phyloP scores from a whole-genome alignment of 2,888 invertebrate species.

The Heterodera filipjevi region DNA sequence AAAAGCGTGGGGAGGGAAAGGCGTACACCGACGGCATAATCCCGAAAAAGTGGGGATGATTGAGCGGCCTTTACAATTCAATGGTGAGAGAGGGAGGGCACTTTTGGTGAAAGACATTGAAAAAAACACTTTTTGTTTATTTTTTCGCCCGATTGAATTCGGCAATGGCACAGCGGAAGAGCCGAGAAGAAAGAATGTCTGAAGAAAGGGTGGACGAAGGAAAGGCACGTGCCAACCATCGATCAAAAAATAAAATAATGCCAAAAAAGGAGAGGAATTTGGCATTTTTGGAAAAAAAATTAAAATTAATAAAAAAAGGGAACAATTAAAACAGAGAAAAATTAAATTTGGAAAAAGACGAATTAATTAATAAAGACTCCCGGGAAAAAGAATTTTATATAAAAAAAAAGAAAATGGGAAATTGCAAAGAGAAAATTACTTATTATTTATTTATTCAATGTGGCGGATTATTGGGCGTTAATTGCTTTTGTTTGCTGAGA shows the following conservation, averaged over 20 bases:
- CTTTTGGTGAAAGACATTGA: not conserved
- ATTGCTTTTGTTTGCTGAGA: conserved; percentile 4
- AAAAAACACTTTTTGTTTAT: conserved; percentile 5
- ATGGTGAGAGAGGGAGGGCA: not conserved
- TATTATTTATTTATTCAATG: not conserved
- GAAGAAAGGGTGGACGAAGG: not conserved
- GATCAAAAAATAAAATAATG: too few species aligned
- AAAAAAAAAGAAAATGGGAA: not conserved
- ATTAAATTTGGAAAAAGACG: not conserved
- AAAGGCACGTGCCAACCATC: not conserved
- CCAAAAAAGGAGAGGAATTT: too few species aligned
- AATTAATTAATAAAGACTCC: conserved; percentile 13
- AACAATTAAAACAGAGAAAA: too few species aligned
- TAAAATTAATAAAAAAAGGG: too few species aligned
- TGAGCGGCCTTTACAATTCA: not conserved
- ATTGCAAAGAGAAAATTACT: not conserved
- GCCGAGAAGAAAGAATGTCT: not conserved
- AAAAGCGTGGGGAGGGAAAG: not conserved
- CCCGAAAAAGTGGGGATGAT: not conserved
- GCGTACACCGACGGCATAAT: not conserved
- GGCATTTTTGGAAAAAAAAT: too few species aligned
- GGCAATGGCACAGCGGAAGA: not conserved
- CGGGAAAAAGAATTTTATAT: conserved; percentile 1
- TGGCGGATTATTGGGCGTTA: not conserved
- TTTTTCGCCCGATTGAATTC: not conserved